Evolutionary conservation across 2,797 vertebrate genomes (phyloP), one percentile per base, ranked within the genome.

Genomic region (Aldrovandia affinis): DNA sequence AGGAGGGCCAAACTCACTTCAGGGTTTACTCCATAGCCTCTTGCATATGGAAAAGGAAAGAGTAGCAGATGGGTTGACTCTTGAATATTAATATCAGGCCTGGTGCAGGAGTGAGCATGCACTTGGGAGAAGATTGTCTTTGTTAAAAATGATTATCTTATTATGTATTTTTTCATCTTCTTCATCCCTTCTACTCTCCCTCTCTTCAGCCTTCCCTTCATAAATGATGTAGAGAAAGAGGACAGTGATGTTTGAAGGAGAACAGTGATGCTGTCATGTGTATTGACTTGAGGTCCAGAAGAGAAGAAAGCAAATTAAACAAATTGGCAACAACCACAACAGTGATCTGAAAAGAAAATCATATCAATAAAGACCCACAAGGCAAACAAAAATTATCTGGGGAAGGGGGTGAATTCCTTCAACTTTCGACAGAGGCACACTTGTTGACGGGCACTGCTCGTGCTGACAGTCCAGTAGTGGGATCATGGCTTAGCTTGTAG

Each of bases 31-130:
- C 59, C 9, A 28, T 59, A 25, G 20, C 55, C 50, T 36, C 30
- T 39, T 22, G 15, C 54, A 81, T 84, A 33, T 79, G 77, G 59
- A 80, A 52, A 79, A 61, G 42, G 33, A 14, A 33, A 39, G 15
- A 7, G 20, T 15, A 36, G 52, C 82, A 78, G 82, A 83, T 78
- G 73, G 55, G 20, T 57, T 22, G 75, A 59, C 70, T 75, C 50
- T 33, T 83, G n/a, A 50, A 79, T 79, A 80, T 80, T 84, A 59
- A 80, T 80, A 42, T 39, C 18, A 54, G 75, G 22, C 9, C n/a
- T 55, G 30, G 83, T 33, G 25, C 7, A 30, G n/a, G 83, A 65
- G 42, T 8, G n/a, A 44, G 59, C 18, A 25, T 33, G 61, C 1
- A n/a, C 42, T 33, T 68, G 39, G 59, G 44, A 36, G 18, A 3